These are phyloP conservation scores for Stegodyphus dumicola DNA, from an alignment of 1,140 invertebrate genomes.

Conservation along the genomic window DNA sequence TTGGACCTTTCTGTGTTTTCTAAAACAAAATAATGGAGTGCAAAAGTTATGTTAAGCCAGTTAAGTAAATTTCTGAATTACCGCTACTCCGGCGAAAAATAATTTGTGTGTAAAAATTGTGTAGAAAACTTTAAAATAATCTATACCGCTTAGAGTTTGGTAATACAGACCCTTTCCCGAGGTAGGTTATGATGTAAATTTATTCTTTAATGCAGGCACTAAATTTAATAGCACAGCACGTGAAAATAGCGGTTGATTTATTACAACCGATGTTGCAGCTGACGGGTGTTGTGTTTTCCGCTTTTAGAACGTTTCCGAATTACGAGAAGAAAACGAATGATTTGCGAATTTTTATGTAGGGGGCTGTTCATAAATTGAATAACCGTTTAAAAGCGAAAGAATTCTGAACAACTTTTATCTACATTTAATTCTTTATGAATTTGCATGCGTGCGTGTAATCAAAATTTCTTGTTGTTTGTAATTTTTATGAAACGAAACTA, in stretches of 20 bases:
- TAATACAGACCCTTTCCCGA: not conserved
- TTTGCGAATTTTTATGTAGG: conserved; percentile 19
- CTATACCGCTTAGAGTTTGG: not conserved
- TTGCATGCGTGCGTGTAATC: too few relatives aligned
- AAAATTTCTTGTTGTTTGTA: too few relatives aligned
- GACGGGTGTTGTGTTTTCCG: conserved; percentile 45
- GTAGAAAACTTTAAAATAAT: not conserved
- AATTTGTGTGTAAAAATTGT: not conserved
- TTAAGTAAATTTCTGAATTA: not conserved
- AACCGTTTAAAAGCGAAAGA: too few relatives aligned
- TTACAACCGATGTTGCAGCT: conserved; percentile 25
- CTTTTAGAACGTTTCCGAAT: conserved; percentile 20
- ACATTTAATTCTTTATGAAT: too few relatives aligned
- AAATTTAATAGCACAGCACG: conserved; percentile 20
- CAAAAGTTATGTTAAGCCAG: not conserved
- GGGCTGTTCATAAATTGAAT: conserved; percentile 7
- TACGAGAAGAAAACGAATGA: conserved; percentile 38
- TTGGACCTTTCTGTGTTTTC: not conserved
- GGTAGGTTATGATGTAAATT: conserved; percentile 13
- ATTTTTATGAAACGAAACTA: too few relatives aligned
- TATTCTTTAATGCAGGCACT: conserved; percentile 30
- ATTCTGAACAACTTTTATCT: too few relatives aligned
- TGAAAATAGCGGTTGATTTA: conserved; percentile 34
- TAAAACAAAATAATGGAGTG: not conserved
- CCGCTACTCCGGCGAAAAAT: not conserved